Evolutionary conservation across 2,888 invertebrate species (phyloP).

Genomic region (Eucera pruinosa): DNA sequence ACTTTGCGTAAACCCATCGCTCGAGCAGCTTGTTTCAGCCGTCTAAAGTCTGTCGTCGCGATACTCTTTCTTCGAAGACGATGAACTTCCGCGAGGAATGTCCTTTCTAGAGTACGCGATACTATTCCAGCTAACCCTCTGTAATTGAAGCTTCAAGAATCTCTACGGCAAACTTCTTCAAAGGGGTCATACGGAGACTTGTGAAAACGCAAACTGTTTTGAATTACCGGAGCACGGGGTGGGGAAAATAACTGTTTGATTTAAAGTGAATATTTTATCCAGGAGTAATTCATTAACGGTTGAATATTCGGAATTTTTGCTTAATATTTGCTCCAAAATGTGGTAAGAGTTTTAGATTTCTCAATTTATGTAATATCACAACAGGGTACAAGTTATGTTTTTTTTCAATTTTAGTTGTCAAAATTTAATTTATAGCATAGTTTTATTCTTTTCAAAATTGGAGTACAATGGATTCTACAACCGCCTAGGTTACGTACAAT

Average conservation of each 20-base stretch:
- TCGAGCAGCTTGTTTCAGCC: constrained; percentile 39
- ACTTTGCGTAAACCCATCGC: constrained; percentile 58
- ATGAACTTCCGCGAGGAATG: constrained; percentile 43
- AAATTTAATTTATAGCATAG: too few relatives aligned
- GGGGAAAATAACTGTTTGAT: background rate
- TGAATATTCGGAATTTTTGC: too few relatives aligned
- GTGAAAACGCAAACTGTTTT: background rate
- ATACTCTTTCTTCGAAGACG: constrained; percentile 56
- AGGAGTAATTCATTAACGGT: too few relatives aligned
- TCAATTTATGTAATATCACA: too few relatives aligned
- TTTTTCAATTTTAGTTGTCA: too few relatives aligned
- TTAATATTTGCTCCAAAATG: too few relatives aligned
- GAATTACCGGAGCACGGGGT: background rate
- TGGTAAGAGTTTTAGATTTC: too few relatives aligned
- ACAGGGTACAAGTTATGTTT: too few relatives aligned
- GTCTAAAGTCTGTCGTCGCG: constrained; percentile 28
- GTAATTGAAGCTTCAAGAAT: constrained; percentile 49
- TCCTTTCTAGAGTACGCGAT: background rate
- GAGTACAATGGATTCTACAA: too few relatives aligned
- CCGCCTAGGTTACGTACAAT: too few relatives aligned
- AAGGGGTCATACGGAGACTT: background rate
- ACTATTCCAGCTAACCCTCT: constrained; percentile 14
- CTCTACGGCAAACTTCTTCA: constrained; percentile 28
- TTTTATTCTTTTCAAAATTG: too few relatives aligned
- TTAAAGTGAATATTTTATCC: too few relatives aligned